A percentile compares a stretch with the other conserved stretches of the same genome.
phyloP scores from a whole-genome alignment of 2,888 invertebrate species.

The Ctena decussata region DNA sequence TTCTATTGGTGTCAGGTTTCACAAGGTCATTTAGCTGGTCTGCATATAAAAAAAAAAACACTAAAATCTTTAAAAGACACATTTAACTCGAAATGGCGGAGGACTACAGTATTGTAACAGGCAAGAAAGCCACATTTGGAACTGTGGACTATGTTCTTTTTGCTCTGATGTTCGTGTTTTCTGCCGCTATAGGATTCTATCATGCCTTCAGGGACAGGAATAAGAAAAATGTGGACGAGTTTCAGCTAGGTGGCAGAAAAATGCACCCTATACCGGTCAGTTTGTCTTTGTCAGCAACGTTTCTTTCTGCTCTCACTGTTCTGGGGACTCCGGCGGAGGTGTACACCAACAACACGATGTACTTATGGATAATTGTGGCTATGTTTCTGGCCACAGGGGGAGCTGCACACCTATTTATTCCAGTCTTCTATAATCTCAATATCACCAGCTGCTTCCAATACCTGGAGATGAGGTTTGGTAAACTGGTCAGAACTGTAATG shows the following conservation, averaged over 20 bases:
- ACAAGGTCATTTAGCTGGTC: too few species aligned
- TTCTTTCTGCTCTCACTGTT: conserved; percentile 68
- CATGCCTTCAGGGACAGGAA: conserved; percentile 88
- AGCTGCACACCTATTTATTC: conserved; percentile 56
- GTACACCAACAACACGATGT: conserved; percentile 67
- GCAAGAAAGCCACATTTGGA: conserved; percentile 51
- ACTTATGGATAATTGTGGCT: conserved; percentile 50
- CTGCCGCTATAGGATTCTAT: conserved; percentile 76
- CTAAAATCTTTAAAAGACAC: too few species aligned
- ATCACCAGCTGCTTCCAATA: conserved; percentile 63
- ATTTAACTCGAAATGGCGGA: not conserved
- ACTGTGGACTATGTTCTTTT: conserved; percentile 63
- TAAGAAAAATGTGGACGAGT: conserved; percentile 88
- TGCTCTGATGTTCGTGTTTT: conserved; percentile 54
- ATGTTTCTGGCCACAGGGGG: conserved; percentile 75
- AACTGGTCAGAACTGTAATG: conserved; percentile 26
- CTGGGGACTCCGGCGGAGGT: conserved; percentile 68
- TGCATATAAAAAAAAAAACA: too few species aligned
- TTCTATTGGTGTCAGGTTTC: too few species aligned
- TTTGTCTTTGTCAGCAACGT: conserved; percentile 82
- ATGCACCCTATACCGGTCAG: conserved; percentile 85
- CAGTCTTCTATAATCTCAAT: conserved; percentile 61
- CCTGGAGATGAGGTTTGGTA: conserved; percentile 51
- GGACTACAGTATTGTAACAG: conserved; percentile 31
- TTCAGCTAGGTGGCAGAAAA: conserved; percentile 83